These are phyloP conservation scores for Lerema accius DNA, from an alignment of 1,140 invertebrate species.

Conservation along the genomic window DNA sequence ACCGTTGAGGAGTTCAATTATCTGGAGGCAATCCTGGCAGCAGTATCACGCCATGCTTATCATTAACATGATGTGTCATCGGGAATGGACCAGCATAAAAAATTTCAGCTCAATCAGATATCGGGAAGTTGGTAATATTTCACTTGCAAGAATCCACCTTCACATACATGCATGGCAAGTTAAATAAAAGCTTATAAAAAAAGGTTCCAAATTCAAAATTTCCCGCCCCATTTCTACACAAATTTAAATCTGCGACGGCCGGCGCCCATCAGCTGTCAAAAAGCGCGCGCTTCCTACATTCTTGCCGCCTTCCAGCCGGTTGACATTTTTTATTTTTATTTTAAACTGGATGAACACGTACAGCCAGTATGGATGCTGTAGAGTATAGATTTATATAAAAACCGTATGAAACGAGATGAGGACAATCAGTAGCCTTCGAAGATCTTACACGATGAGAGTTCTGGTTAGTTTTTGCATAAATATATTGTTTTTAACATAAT, in stretches of 20 bases:
- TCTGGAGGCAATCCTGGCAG: too few species aligned
- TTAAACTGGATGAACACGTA: conserved; percentile 44
- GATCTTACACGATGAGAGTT: conserved; percentile 70
- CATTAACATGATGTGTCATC: too few species aligned
- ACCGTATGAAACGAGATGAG: conserved; percentile 48
- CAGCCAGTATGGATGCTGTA: conserved; percentile 57
- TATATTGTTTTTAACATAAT: conserved; percentile 4
- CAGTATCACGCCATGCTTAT: too few species aligned
- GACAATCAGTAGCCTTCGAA: conserved; percentile 70
- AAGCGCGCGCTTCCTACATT: conserved; percentile 71
- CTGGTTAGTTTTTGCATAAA: conserved; percentile 59
- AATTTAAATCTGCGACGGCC: conserved; percentile 37
- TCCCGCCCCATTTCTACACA: conserved; percentile 2
- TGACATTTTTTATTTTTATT: conserved; percentile 59
- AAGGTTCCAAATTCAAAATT: not conserved
- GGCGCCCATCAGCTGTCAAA: conserved; percentile 54
- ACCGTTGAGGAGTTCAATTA: too few species aligned
- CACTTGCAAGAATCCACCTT: too few species aligned
- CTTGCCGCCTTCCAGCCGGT: conserved; percentile 56
- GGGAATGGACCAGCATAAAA: too few species aligned
- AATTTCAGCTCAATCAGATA: too few species aligned
- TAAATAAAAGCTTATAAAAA: not conserved
- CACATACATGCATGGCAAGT: too few species aligned
- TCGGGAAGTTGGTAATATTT: too few species aligned
- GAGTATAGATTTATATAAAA: conserved; percentile 73